Evolutionary conservation across 2,888 invertebrate species (phyloP).

Genomic region (Molorchus minor): DNA sequence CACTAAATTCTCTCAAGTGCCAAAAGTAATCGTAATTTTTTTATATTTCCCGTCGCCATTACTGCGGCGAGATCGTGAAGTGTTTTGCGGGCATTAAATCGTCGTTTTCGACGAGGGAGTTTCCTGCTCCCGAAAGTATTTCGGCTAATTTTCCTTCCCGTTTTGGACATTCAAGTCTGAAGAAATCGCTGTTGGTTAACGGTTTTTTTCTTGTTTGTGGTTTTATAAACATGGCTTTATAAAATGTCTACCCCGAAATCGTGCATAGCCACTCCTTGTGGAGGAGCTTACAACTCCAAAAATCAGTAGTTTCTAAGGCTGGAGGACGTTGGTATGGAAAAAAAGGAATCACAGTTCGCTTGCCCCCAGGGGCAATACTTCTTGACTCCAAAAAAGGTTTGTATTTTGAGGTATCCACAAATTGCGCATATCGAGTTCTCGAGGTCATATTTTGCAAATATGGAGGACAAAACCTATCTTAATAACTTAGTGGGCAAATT

Average conservation of each 20-base stretch:
- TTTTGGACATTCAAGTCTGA: conserved; percentile 41
- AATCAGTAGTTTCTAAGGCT: conserved; percentile 52
- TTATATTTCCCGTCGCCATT: conserved; percentile 72
- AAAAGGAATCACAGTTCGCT: conserved; percentile 76
- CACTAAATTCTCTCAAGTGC: conserved; percentile 23
- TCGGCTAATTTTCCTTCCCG: conserved; percentile 58
- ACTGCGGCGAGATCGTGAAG: conserved; percentile 71
- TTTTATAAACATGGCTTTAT: conserved; percentile 81
- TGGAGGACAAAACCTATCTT: too few relatives aligned
- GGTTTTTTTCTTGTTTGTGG: conserved; percentile 67
- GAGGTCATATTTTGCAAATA: conserved; percentile 28
- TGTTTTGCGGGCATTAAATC: conserved; percentile 65
- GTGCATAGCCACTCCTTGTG: conserved; percentile 76
- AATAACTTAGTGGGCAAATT: too few relatives aligned
- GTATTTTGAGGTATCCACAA: conserved; percentile 48
- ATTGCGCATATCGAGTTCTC: too few relatives aligned
- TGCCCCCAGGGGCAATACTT: conserved; percentile 73
- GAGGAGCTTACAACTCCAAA: conserved; percentile 72
- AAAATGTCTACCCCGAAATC: conserved; percentile 80
- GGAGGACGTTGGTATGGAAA: conserved; percentile 73
- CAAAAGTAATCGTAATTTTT: conserved; percentile 10
- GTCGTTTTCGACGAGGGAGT: conserved; percentile 74
- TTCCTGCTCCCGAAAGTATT: conserved; percentile 67
- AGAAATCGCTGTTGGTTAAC: conserved; percentile 40
- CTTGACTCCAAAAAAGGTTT: conserved; percentile 83